Evolutionary conservation across 2,797 vertebrate genomes (phyloP).

Genomic region (Phylloscopus collybita): DNA sequence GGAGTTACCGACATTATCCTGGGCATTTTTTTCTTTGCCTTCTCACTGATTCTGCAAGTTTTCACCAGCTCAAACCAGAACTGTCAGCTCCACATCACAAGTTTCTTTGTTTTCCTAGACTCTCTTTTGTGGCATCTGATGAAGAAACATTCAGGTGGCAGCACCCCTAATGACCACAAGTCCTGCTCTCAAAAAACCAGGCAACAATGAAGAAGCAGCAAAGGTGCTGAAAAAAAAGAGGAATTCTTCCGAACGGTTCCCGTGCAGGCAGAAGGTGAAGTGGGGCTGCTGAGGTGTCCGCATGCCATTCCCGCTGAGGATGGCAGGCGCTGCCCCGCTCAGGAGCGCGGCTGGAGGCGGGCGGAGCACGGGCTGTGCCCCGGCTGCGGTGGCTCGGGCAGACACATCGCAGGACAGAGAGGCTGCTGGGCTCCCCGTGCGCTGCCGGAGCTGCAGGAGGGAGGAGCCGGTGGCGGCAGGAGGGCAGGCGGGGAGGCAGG

Average conservation of each 20-base stretch:
- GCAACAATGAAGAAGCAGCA: conserved; percentile 8
- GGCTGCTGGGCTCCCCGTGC: conserved; percentile 55
- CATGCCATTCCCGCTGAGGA: background rate
- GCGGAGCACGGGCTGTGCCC: conserved; percentile 8
- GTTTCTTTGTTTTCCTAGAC: conserved; percentile 46
- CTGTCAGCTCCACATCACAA: conserved; percentile 40
- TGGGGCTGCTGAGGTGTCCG: background rate
- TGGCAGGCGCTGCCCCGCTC: conserved; percentile 24
- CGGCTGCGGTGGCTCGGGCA: conserved; percentile 27
- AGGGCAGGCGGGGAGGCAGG: conserved; percentile 13
- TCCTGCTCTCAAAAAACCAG: conserved; percentile 19
- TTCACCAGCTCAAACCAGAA: conserved; percentile 24
- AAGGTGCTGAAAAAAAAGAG: background rate
- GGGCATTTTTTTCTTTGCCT: conserved; percentile 16
- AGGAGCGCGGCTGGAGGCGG: conserved; percentile 19
- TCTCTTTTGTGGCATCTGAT: background rate
- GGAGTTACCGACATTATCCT: conserved; percentile 81
- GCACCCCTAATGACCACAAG: background rate
- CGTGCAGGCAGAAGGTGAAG: background rate
- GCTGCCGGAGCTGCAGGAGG: conserved; percentile 76
- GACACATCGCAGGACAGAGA: background rate
- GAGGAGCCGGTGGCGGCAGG: conserved; percentile 77
- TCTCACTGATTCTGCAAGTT: conserved; percentile 55
- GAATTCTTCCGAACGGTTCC: background rate
- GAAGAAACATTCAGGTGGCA: conserved; percentile 2